Evolutionary conservation across 2,888 invertebrate genomes (phyloP).

Genomic region (Odontocolon sp.): DNA sequence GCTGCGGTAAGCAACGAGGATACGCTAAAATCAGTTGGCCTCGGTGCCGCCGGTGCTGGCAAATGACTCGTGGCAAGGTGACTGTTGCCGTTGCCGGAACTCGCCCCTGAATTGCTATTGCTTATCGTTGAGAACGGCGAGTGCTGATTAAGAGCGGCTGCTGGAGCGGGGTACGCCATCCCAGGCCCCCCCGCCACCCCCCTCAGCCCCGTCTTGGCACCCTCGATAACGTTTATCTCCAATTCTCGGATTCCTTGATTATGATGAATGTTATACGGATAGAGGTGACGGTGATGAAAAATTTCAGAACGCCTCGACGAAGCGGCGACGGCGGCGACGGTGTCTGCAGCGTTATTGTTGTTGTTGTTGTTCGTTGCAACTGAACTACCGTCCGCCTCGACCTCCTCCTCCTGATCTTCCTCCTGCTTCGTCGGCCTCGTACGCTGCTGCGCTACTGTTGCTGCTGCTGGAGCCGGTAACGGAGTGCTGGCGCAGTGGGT

Average conservation of each 20-base stretch:
- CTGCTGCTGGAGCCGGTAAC: slow-evolving; percentile 79
- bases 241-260: slow-evolving; percentile 62
- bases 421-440: slow-evolving; percentile 59
- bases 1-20: slow-evolving; percentile 93
- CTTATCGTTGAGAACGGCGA: slow-evolving; percentile 81
- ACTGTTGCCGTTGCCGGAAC: slow-evolving; percentile 75
- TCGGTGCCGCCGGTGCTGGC: slow-evolving; percentile 93
- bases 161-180: slow-evolving; percentile 81
- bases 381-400: slow-evolving; percentile 64
- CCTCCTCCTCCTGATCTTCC: slow-evolving; percentile 68
- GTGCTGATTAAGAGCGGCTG: slow-evolving; percentile 78
- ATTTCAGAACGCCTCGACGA: slow-evolving; percentile 46
- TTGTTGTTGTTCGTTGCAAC: slow-evolving; percentile 17
- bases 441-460: slow-evolving; percentile 56
- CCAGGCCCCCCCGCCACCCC: slow-evolving; percentile 80
- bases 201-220: slow-evolving; percentile 80
- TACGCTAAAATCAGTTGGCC: slow-evolving; percentile 96
- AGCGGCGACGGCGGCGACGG: slow-evolving; percentile 9
- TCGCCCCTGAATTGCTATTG: slow-evolving; percentile 73
- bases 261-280: slow-evolving; percentile 25
- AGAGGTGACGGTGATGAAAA: slow-evolving; percentile 32
- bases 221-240: slow-evolving; percentile 77
- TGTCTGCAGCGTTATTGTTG: slow-evolving; percentile 22
- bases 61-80: slow-evolving; percentile 88
- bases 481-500: slow-evolving; percentile 84